Evolutionary conservation across 2,888 invertebrate species (phyloP).

Genomic region (Eupithecia tripunctaria): DNA sequence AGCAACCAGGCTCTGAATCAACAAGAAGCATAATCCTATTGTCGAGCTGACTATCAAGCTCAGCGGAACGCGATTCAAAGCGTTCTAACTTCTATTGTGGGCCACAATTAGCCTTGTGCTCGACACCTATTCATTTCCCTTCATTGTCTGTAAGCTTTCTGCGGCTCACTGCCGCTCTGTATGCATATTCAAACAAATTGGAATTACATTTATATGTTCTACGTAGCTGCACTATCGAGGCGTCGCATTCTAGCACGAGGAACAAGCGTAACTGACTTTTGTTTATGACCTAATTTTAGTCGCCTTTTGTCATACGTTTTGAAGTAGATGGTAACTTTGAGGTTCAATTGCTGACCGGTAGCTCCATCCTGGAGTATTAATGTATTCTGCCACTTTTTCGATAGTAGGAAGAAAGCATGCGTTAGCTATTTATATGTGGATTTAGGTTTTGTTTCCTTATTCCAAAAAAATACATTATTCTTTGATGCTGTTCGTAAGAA

Average conservation of each 20-base stretch:
- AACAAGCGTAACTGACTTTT: background rate
- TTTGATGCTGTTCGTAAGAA: no score
- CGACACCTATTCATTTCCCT: conserved; percentile 76
- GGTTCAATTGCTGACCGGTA: no score
- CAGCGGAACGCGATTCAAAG: conserved; percentile 21
- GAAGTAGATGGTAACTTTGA: background rate
- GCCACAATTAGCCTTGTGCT: conserved; percentile 73
- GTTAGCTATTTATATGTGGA: no score
- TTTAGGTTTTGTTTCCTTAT: no score
- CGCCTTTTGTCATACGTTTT: background rate
- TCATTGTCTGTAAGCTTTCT: conserved; percentile 65
- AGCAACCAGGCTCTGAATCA: conserved; percentile 11
- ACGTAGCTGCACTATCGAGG: background rate
- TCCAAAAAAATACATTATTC: no score
- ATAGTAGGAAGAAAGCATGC: background rate
- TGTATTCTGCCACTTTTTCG: background rate
- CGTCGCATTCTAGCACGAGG: background rate
- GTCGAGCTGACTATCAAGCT: conserved; percentile 26
- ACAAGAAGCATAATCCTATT: conserved; percentile 24
- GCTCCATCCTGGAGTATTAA: background rate
- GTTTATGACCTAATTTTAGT: background rate
- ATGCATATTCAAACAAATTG: conserved; percentile 27
- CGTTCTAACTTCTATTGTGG: conserved; percentile 56
- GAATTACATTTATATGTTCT: background rate
- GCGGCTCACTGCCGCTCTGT: conserved; percentile 17